phyloP scores from a whole-genome alignment of 2,888 invertebrate species.

The Drosophila paracracens region DNA sequence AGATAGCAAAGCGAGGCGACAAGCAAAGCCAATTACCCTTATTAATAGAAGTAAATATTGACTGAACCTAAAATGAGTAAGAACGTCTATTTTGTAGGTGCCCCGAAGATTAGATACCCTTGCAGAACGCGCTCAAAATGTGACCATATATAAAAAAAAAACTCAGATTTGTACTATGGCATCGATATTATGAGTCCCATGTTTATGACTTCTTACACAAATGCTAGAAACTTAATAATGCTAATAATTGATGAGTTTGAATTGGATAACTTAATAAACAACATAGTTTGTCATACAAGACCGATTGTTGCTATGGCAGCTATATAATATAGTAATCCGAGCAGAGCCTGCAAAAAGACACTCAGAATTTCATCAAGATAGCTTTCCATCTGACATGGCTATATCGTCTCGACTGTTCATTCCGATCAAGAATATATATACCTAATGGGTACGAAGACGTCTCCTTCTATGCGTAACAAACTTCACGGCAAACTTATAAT shows the following conservation, averaged over 20 bases:
- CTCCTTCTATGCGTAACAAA: not conserved
- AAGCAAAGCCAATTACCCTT: slow-evolving; percentile 70
- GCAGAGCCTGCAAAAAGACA: not conserved
- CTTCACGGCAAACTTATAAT: not conserved
- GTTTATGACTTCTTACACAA: too few relatives aligned
- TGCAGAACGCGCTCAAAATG: not conserved
- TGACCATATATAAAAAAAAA: not conserved
- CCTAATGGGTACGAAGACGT: not conserved
- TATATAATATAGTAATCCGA: not conserved
- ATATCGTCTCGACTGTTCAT: not conserved
- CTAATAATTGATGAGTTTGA: not conserved
- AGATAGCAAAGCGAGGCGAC: slow-evolving; percentile 32
- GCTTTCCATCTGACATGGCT: not conserved
- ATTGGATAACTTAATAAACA: too few relatives aligned
- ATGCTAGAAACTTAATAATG: not conserved
- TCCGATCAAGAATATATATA: not conserved
- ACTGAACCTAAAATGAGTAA: slow-evolving; percentile 1
- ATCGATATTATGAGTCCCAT: not conserved
- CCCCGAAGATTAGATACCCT: not conserved
- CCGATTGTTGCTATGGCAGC: too few relatives aligned
- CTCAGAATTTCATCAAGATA: not conserved
- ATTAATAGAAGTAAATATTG: slow-evolving; percentile 73
- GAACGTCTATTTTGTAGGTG: not conserved
- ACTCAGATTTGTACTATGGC: not conserved
- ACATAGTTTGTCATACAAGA: too few relatives aligned